phyloP scores from a whole-genome alignment of 2,113 vertebrate species.

The Aegotheles bennettii region DNA sequence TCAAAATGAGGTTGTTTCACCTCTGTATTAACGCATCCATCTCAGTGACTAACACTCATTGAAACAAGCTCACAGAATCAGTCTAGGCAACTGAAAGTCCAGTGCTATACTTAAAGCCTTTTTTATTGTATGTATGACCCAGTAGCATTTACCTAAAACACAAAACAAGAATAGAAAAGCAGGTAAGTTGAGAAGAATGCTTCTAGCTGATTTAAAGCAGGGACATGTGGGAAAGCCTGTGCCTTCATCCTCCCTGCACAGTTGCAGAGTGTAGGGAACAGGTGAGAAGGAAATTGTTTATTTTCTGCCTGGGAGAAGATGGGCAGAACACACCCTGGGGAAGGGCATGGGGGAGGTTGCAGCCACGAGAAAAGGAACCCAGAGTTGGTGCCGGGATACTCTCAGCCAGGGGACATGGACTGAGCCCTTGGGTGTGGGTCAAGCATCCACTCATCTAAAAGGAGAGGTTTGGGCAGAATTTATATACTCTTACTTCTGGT shows the following conservation, averaged over 20 bases:
- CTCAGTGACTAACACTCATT: neutral
- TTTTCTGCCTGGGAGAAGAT: neutral
- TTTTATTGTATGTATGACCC: neutral
- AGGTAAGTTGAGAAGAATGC: neutral
- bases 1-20: neutral
- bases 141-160: neutral
- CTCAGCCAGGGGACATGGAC: accelerated
- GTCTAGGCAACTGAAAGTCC: neutral
- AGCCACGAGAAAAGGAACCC: accelerated
- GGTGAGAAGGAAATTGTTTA: neutral
- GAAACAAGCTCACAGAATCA: neutral
- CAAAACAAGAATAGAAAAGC: neutral
- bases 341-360: neutral
- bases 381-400: neutral
- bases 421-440: neutral
- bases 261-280: neutral
- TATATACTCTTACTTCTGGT: neutral
- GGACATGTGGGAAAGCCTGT: neutral
- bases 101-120: neutral
- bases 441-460: neutral
- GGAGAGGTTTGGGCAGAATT: neutral
- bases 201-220: neutral
- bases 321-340: neutral
- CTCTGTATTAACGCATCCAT: neutral
- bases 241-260: neutral